phyloP scores from a whole-genome alignment of 2,888 invertebrate genomes.

The Andrena praecox region DNA sequence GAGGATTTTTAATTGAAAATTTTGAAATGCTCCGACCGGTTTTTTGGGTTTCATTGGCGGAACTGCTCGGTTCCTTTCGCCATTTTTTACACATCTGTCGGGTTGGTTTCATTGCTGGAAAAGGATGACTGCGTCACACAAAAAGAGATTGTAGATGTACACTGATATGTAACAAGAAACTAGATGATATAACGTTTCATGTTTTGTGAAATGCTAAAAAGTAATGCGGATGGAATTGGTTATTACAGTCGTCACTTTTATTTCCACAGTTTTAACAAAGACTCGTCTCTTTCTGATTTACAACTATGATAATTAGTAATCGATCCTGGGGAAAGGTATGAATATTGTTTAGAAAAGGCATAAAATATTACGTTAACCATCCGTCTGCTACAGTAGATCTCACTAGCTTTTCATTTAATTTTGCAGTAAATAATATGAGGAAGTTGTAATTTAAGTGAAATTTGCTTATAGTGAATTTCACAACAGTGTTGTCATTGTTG shows the following conservation, averaged over 20 bases:
- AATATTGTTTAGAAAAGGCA: not conserved
- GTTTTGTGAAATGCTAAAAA: constrained; percentile 2
- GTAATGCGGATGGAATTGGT: not conserved
- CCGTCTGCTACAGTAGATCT: no score
- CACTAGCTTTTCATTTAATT: no score
- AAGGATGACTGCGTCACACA: not conserved
- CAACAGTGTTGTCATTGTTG: no score
- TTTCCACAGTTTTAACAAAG: constrained; percentile 2
- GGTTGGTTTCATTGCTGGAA: constrained; percentile 3
- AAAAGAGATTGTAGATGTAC: not conserved
- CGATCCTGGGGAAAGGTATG: not conserved
- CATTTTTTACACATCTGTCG: constrained; percentile 2
- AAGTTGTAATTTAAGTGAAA: no score
- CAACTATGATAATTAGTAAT: not conserved
- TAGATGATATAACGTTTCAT: constrained; percentile 18
- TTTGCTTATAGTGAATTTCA: no score
- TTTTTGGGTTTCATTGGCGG: not conserved
- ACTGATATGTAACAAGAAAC: constrained; percentile 13
- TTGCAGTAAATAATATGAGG: no score
- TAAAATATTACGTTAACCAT: no score
- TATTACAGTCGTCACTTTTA: not conserved
- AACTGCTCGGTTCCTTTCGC: not conserved
- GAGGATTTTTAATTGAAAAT: no score
- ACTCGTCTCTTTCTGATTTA: not conserved
- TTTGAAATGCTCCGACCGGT: no score